Conservation (phyloP, 2,888 invertebrate genomes). For the Callimorpha dominula region DNA sequence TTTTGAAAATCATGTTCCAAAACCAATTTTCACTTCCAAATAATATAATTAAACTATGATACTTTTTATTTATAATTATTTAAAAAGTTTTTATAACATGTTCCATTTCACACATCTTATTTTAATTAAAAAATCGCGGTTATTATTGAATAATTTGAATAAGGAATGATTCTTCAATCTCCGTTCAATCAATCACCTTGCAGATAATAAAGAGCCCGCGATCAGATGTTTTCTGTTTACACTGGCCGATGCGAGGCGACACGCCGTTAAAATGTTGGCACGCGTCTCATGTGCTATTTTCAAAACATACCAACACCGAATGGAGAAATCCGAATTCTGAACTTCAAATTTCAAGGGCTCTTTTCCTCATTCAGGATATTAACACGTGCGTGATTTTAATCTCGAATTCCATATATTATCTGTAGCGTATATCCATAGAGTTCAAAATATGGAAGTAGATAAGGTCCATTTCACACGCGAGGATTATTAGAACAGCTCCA, state of each 20-base stretch:
- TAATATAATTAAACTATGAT: too few species aligned
- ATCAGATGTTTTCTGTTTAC: slow-evolving; percentile 66
- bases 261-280: slow-evolving; percentile 56
- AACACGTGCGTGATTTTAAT: not conserved
- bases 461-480: slow-evolving; percentile 84
- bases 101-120: not conserved
- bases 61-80: not conserved
- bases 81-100: not conserved
- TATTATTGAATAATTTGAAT: not conserved
- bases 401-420: slow-evolving; percentile 10
- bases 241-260: slow-evolving; percentile 31
- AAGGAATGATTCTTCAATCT: not conserved
- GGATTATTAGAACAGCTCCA: slow-evolving; percentile 72
- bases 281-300: slow-evolving; percentile 60
- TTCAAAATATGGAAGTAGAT: slow-evolving; percentile 73
- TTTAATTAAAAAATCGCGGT: not conserved
- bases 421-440: slow-evolving; percentile 32
- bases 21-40: slow-evolving; percentile 8
- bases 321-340: slow-evolving; percentile 38
- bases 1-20: not conserved
- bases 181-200: slow-evolving; percentile 2
- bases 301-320: slow-evolving; percentile 54
- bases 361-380: slow-evolving; percentile 19
- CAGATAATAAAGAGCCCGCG: slow-evolving; percentile 19
- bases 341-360: slow-evolving; percentile 50